A percentile compares a stretch with the other conserved stretches of the same genome.
phyloP scores from a whole-genome alignment of 2,113 vertebrate species.

The Alectura lathami region DNA sequence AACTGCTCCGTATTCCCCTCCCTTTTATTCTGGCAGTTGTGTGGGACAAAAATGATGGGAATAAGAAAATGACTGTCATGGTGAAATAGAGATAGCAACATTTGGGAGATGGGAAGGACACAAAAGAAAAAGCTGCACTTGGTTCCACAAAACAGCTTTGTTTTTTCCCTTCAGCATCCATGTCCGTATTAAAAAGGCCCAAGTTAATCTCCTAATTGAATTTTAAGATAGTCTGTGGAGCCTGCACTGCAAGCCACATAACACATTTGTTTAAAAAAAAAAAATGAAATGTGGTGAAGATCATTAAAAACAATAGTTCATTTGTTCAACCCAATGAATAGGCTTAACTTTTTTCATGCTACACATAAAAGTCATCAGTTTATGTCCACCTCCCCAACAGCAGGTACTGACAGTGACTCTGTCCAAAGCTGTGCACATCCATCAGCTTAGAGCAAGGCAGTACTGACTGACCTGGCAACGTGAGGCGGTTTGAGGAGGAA shows the following conservation, averaged over 20 bases:
- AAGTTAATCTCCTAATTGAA: neutral
- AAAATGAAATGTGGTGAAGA: neutral
- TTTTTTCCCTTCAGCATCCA: neutral
- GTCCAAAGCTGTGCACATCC: neutral
- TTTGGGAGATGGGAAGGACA: neutral
- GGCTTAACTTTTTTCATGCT: neutral
- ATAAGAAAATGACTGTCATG: neutral
- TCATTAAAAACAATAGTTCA: neutral
- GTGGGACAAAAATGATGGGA: neutral
- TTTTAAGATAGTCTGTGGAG: neutral
- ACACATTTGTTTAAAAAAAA: neutral
- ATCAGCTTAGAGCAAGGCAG: neutral
- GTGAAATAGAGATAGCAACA: neutral
- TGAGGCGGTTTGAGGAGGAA: slow-evolving; percentile 44
- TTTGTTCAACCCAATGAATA: neutral
- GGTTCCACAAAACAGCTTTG: neutral
- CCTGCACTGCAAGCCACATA: neutral
- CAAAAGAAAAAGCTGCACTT: neutral
- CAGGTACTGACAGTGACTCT: neutral
- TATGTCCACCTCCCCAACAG: neutral
- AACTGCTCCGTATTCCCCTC: neutral
- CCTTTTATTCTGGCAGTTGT: neutral
- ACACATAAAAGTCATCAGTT: neutral
- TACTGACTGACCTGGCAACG: slow-evolving; percentile 74
- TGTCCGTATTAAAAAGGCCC: neutral